These are phyloP conservation scores for Strigamia maritima DNA, from an alignment of 2,888 invertebrate genomes.

Conservation along the genomic window DNA sequence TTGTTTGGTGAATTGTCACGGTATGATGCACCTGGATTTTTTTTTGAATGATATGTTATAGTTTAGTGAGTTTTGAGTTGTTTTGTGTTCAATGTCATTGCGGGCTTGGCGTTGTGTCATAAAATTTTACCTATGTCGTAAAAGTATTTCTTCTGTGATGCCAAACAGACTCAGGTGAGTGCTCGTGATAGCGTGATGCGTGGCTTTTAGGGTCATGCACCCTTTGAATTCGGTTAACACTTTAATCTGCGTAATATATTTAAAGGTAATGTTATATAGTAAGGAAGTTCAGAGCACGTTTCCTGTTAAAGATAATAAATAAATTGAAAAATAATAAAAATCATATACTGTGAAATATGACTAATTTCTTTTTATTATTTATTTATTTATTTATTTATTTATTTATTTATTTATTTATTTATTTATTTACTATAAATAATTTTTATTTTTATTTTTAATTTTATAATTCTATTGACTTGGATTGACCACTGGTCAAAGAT, in stretches of 20 bases:
- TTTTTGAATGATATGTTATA: background rate
- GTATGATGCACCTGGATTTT: background rate
- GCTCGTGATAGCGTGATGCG: conserved; percentile 5
- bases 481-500: background rate
- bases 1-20: background rate
- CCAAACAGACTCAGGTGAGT: conserved; percentile 10
- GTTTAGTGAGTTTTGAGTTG: background rate
- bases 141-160: conserved; percentile 1
- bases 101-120: background rate
- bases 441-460: too few relatives aligned
- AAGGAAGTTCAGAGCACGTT: background rate
- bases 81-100: conserved; percentile 15
- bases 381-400: too few relatives aligned
- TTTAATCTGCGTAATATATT: background rate
- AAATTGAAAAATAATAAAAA: background rate
- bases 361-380: background rate
- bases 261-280: background rate
- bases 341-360: background rate
- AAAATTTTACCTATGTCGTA: conserved; percentile 1
- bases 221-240: conserved; percentile 1
- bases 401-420: too few relatives aligned
- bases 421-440: too few relatives aligned
- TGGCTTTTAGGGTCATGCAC: conserved; percentile 15
- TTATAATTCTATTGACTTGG: background rate
- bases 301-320: background rate